phyloP scores from a whole-genome alignment of 2,888 invertebrate genomes.

The Xestia c-nigrum region DNA sequence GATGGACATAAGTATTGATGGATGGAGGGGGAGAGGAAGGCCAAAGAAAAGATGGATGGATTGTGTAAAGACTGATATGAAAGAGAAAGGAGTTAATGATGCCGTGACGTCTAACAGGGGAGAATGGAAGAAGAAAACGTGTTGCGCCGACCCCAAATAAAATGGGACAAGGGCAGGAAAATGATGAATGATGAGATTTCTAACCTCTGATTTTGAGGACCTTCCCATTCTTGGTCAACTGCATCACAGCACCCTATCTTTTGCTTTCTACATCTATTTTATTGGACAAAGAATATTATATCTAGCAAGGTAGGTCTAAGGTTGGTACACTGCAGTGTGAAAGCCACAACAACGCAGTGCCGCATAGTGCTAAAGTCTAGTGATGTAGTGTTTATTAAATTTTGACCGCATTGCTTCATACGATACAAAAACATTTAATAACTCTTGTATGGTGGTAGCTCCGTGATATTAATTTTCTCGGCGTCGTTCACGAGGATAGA shows the following conservation, averaged over 20 bases:
- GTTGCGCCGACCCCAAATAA: too few species aligned
- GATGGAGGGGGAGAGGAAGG: too few species aligned
- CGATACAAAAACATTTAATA: slow-evolving; percentile 53
- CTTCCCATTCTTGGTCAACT: background rate
- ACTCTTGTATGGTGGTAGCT: slow-evolving; percentile 32
- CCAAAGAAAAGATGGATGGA: too few species aligned
- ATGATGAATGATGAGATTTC: background rate
- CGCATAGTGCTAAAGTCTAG: slow-evolving; percentile 50
- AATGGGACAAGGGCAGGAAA: too few species aligned
- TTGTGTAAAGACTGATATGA: too few species aligned
- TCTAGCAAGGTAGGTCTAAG: slow-evolving; percentile 5
- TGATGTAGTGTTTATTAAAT: slow-evolving; percentile 65
- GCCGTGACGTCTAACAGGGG: too few species aligned
- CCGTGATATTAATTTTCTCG: slow-evolving; percentile 32
- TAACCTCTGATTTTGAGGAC: background rate
- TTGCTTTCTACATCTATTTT: background rate
- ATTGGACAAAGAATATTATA: slow-evolving; percentile 22
- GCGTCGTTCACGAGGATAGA: slow-evolving; percentile 12
- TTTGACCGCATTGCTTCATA: slow-evolving; percentile 55
- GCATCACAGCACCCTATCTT: background rate
- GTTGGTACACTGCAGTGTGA: slow-evolving; percentile 30
- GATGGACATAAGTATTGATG: too few species aligned
- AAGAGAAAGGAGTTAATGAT: too few species aligned
- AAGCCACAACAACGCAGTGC: slow-evolving; percentile 41
- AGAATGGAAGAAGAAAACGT: too few species aligned